A percentile compares a stretch with the other conserved stretches of the same genome.
phyloP scores from a whole-genome alignment of 2,113 vertebrate species.

The Edolisoma coerulescens region DNA sequence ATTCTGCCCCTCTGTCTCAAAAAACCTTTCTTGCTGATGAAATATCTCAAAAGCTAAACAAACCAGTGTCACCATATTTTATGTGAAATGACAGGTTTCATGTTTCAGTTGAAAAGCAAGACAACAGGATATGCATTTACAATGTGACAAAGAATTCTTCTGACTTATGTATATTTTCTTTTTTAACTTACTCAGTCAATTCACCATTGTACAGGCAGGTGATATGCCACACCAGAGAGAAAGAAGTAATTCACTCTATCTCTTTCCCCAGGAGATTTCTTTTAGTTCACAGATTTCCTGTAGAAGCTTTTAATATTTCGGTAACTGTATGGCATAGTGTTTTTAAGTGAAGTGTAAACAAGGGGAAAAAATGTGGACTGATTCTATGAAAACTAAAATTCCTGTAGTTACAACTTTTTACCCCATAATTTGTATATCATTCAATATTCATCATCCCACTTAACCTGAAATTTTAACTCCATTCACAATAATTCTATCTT shows the following conservation, averaged over 20 bases:
- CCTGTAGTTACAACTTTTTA: neutral
- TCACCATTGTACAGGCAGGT: neutral
- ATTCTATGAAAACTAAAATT: neutral
- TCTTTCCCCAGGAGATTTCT: neutral
- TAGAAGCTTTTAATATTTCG: neutral
- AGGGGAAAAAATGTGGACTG: neutral
- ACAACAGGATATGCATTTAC: neutral
- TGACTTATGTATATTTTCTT: neutral
- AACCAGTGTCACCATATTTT: constrained; percentile 29
- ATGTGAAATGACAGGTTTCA: neutral
- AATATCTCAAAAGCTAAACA: constrained; percentile 61
- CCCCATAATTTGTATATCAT: neutral
- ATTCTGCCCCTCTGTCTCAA: constrained; percentile 24
- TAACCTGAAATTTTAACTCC: neutral
- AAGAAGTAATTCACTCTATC: neutral
- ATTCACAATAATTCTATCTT: neutral
- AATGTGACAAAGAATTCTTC: constrained; percentile 35
- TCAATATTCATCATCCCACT: neutral
- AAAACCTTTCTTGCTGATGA: constrained; percentile 1
- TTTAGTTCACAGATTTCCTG: neutral
- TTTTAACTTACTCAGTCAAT: neutral
- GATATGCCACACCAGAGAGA: neutral
- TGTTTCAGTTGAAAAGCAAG: constrained; percentile 2
- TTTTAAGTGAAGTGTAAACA: neutral
- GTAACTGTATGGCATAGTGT: neutral